A percentile compares a stretch with the other conserved stretches of the same genome.
Conservation (phyloP, 2,888 invertebrate species). For the Cheilosia vernalis region DNA sequence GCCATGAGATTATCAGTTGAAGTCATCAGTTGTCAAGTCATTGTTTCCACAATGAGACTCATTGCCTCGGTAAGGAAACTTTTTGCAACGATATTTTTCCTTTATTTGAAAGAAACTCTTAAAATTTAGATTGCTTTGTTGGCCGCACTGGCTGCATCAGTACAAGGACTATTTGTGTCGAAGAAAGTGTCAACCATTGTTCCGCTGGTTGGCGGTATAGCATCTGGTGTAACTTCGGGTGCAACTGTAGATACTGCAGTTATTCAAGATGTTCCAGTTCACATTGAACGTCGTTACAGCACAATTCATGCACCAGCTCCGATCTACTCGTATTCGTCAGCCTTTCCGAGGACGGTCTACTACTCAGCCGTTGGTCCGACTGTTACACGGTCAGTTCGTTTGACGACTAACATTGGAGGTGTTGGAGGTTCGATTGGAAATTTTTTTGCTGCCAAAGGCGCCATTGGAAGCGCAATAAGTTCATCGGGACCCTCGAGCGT, state of each 20-base stretch:
- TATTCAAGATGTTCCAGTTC: not conserved
- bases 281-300: not conserved
- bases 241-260: not conserved
- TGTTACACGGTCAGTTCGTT: not conserved
- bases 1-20: not conserved
- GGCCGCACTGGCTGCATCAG: slow-evolving; percentile 10
- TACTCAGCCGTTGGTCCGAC: slow-evolving; percentile 25
- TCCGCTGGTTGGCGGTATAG: not conserved
- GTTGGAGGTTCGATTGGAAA: not conserved
- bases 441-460: not conserved
- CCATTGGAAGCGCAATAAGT: not conserved
- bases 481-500: not conserved
- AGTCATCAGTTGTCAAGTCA: slow-evolving; percentile 38
- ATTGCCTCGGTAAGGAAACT: not conserved
- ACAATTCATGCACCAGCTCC: not conserved
- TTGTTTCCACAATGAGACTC: not conserved
- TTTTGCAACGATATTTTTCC: too few species aligned
- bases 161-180: slow-evolving; percentile 19
- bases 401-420: not conserved
- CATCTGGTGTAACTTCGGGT: not conserved
- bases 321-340: not conserved
- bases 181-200: slow-evolving; percentile 10
- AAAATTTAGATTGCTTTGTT: slow-evolving; percentile 33
- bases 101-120: not conserved
- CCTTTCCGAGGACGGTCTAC: slow-evolving; percentile 9